Evolutionary conservation across 2,797 vertebrate species (phyloP), one percentile per base, ranked within the genome.

Genomic region (Crenichthys baileyi): DNA sequence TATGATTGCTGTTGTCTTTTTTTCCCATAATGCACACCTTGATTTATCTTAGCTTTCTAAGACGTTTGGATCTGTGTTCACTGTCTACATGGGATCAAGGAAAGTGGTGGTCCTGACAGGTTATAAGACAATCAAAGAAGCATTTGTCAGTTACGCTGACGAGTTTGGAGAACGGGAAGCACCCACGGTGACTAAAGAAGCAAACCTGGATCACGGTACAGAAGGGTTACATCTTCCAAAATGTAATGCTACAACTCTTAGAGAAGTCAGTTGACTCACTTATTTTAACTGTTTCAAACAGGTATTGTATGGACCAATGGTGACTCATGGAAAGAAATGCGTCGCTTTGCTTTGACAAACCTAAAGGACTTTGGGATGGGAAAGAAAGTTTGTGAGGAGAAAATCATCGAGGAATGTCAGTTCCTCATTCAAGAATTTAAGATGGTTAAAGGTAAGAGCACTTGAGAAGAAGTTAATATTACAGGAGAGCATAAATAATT

Each of bases 281-380:
- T 13, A 7, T 48, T 7, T 13, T 11, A 24, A 18, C 4, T 67
- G n/a, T 39, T 4, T 51, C 7, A 7, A 67, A 36, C 48, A 76
- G 60, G 74, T 1, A 9, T 76, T n/a, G 61, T 1, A 9, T 41
- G 31, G 61, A 7, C 29, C 7, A 91, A 89, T 0, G 88, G 86
- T 0, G 88, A 91, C 0, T 79, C 81, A 0, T 92, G 90, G 92
- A 90, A 65, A 67, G 88, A 90, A 11, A 89, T 91, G 80, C 74
- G 88, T 0, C 86, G 83, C 56, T 91, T 93, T 39, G 36, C 80
- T 20, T 4, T 92, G 72, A 83, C 16, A 0, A 90, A 85, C 50
- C 81, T 93, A 15, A 83, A 12, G 60, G 88, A 92, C 68, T 92
- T 87, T 51, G 89, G 90, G 22, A 92, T 93, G 89, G 90, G 90